phyloP scores from a whole-genome alignment of 2,888 invertebrate genomes.

The Platycheirus albimanus region DNA sequence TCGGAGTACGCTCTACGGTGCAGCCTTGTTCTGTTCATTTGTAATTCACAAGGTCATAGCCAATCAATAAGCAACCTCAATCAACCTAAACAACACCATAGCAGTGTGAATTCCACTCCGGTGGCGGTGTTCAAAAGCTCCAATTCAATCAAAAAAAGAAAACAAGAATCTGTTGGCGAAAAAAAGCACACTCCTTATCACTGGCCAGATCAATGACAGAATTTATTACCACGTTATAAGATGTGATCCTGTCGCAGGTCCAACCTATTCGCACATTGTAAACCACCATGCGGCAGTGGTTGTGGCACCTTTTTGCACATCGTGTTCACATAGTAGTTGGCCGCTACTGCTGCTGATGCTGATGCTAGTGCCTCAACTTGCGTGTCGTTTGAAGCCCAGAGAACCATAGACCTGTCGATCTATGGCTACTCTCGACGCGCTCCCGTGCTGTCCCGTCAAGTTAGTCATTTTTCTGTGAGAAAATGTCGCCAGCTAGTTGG shows the following conservation, averaged over 20 bases:
- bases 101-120: conserved; percentile 14
- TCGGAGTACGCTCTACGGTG: neutral
- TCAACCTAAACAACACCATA: conserved; percentile 28
- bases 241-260: conserved; percentile 67
- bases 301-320: conserved; percentile 69
- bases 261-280: conserved; percentile 74
- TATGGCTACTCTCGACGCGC: conserved; percentile 56
- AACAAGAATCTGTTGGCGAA: conserved; percentile 12
- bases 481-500: conserved; percentile 52
- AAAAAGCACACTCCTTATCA: conserved; percentile 54
- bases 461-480: conserved; percentile 70
- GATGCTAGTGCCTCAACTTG: conserved; percentile 38
- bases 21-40: conserved; percentile 34
- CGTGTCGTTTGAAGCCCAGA: conserved; percentile 63
- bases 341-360: conserved; percentile 39
- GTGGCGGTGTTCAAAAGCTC: conserved; percentile 42
- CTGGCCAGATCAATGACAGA: conserved; percentile 68
- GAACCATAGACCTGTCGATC: conserved; percentile 68
- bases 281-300: conserved; percentile 68
- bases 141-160: conserved; percentile 61
- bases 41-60: conserved; percentile 60
- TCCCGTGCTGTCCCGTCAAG: conserved; percentile 56
- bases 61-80: conserved; percentile 52
- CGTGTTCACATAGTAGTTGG: conserved; percentile 48
- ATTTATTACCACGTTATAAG: conserved; percentile 71